Evolutionary conservation across 2,888 invertebrate genomes (phyloP), one percentile per base, ranked within the genome.

Genomic region (Cotesia congregata): DNA sequence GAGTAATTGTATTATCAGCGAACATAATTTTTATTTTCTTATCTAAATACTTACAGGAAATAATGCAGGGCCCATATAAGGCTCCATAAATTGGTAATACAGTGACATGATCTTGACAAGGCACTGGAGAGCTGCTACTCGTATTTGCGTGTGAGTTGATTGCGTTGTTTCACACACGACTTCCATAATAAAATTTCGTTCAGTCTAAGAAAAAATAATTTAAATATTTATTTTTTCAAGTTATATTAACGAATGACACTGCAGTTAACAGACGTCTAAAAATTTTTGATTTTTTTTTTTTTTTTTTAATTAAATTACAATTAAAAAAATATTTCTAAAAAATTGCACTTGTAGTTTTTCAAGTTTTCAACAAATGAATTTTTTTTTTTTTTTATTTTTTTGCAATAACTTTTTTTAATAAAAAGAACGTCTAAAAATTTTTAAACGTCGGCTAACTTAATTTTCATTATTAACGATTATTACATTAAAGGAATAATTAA

Each of bases 121-220:
- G 91, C 99, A 99, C 90, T 99, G 99, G 75, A 99, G 91, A 1
- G 99, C 98, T 7, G 98, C 98, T 15, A 99, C 99, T 91, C 95
- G 94, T 69, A 99, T 97, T 90, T 96, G 95, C 77, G 95, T 94
- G 87, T 98, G 97, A 72, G 92, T 90, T 5, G 96, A 97, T 90
- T 99, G 99, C 1, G 99, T 99, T 2, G 99, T 97, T 91, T 99
- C 98, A 91, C 99, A 99, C 6, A 99, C 98, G 73, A 98, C 98
- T 91, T 99, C 98, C 99, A 99, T 99, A 75, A 99, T 99, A 89
- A 97, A 98, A 90, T 99, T 98, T 81, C 99, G 93, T 90, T 99
- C 99, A 77, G 95, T 93, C 92, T 94, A 83, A 64, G 79, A 70
- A 40, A 12, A 68, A 76, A 59, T 30, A 79, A 59, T 60, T 59